These are phyloP conservation scores for Ophraella communa DNA, from an alignment of 2,888 invertebrate species.

Conservation along the genomic window DNA sequence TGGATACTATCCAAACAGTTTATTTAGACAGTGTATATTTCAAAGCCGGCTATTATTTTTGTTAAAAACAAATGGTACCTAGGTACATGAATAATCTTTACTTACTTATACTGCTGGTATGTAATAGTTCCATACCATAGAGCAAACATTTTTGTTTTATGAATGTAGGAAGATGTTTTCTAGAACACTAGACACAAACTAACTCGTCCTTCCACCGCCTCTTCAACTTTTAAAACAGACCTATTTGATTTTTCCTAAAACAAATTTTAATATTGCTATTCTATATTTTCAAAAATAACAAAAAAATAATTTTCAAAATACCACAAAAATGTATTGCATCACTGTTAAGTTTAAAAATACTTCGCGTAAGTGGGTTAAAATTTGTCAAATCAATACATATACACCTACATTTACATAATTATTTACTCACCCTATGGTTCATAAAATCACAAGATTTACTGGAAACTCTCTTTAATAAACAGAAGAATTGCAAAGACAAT, in stretches of 20 bases:
- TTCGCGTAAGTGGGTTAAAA: constrained; percentile 4
- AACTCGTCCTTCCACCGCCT: neutral
- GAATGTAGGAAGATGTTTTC: constrained; percentile 10
- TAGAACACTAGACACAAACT: neutral
- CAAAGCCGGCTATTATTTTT: constrained; percentile 25
- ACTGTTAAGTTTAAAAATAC: constrained; percentile 23
- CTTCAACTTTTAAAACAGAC: neutral
- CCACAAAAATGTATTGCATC: constrained; percentile 18
- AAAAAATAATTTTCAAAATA: constrained; percentile 7
- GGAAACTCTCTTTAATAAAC: neutral
- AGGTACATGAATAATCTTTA: constrained; percentile 29
- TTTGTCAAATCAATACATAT: constrained; percentile 6
- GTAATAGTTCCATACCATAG: constrained; percentile 58
- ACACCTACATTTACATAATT: neutral
- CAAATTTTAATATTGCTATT: neutral
- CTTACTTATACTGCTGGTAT: constrained; percentile 59
- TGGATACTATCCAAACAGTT: constrained; percentile 25
- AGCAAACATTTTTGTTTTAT: constrained; percentile 58
- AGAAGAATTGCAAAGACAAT: neutral
- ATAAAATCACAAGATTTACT: neutral
- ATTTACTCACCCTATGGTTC: neutral
- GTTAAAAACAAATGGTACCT: constrained; percentile 23
- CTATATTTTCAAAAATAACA: constrained; percentile 5
- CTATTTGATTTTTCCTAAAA: neutral
- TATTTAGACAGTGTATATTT: constrained; percentile 26